Conservation (phyloP, 2,888 invertebrate genomes). For the Bombylius major region DNA sequence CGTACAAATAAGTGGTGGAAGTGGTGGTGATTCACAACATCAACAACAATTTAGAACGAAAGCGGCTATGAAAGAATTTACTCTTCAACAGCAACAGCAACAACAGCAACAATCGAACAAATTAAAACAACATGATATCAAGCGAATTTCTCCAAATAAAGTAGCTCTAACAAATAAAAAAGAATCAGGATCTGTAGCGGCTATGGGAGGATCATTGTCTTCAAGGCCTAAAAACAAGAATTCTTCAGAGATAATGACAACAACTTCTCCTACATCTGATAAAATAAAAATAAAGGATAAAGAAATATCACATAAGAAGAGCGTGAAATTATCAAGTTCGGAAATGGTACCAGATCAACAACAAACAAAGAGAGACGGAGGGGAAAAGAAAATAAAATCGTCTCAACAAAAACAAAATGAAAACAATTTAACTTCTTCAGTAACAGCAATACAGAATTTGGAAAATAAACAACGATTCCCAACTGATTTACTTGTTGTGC, state of each 20-base stretch:
- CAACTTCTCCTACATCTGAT: conserved; percentile 9
- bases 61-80: conserved; percentile 74
- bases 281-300: conserved; percentile 16
- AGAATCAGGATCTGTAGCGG: not conserved
- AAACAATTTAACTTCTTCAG: not conserved
- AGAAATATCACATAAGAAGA: not conserved
- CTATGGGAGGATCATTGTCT: not conserved
- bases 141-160: not conserved
- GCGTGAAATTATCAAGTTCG: not conserved
- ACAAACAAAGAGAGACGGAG: not conserved
- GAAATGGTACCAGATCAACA: conserved; percentile 1
- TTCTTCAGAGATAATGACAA: not conserved
- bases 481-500: conserved; percentile 69
- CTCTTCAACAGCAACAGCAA: conserved; percentile 30
- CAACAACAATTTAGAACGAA: conserved; percentile 60
- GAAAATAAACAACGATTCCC: conserved; percentile 30
- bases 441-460: not conserved
- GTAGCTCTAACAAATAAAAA: not conserved
- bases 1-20: conserved; percentile 38
- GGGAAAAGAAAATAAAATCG: not conserved
- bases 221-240: not conserved
- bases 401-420: not conserved
- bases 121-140: not conserved
- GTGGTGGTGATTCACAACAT: conserved; percentile 46
- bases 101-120: not conserved